phyloP scores from a whole-genome alignment of 2,797 vertebrate species.

The Gymnocypris eckloni region DNA sequence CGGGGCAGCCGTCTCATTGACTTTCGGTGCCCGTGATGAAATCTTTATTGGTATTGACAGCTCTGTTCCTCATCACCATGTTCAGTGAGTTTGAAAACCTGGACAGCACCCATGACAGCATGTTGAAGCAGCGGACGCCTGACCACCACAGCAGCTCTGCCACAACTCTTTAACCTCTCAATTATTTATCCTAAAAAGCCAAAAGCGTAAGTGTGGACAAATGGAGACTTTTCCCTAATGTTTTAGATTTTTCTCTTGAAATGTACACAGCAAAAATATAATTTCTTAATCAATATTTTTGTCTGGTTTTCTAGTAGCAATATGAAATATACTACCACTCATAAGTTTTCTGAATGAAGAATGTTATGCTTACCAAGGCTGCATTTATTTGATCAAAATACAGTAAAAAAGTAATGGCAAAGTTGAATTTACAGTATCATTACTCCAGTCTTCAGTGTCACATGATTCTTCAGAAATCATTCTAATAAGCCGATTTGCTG shows the following conservation, averaged over 20 bases:
- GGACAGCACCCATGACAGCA: background rate
- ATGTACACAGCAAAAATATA: background rate
- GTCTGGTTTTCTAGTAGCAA: background rate
- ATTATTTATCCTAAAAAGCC: background rate
- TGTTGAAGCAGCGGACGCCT: background rate
- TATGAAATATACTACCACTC: background rate
- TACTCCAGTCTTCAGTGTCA: too few species aligned
- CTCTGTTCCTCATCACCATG: slow-evolving; percentile 61
- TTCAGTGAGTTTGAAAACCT: slow-evolving; percentile 45
- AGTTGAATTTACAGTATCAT: too few species aligned
- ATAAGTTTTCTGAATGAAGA: background rate
- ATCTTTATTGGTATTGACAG: slow-evolving; percentile 78
- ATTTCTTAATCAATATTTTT: background rate
- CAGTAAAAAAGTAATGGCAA: background rate
- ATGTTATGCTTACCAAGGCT: background rate
- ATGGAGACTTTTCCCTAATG: background rate
- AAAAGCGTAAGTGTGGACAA: background rate
- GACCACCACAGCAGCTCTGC: background rate
- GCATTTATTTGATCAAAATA: background rate
- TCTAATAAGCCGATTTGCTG: too few species aligned
- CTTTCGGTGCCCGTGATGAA: slow-evolving; percentile 70
- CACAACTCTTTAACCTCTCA: background rate
- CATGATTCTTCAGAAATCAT: too few species aligned
- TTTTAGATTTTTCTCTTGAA: background rate
- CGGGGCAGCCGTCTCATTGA: slow-evolving; percentile 70